These are phyloP conservation scores for Brienomyrus brachyistius DNA, from an alignment of 2,113 vertebrate genomes.

Conservation along the genomic window DNA sequence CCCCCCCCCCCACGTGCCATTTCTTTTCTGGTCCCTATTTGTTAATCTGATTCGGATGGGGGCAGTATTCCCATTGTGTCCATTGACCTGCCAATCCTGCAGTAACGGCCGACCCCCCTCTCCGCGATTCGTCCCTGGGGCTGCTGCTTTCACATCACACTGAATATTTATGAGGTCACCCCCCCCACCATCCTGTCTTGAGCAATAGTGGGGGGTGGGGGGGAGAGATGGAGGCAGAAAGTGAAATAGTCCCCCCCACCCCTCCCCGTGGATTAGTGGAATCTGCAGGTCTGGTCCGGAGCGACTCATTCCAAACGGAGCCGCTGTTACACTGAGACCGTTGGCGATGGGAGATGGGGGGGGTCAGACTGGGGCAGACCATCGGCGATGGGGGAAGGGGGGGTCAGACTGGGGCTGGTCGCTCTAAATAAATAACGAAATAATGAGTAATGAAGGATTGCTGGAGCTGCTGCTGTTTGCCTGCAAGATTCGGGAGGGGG, in stretches of 20 bases:
- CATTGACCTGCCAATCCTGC: neutral
- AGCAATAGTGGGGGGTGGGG: constrained; percentile 10
- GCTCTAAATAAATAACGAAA: neutral
- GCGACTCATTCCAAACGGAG: neutral
- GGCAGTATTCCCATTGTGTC: neutral
- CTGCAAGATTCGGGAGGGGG: neutral
- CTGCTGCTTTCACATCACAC: neutral
- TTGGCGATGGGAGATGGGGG: neutral
- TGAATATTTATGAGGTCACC: neutral
- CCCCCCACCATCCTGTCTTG: neutral
- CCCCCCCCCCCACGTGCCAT: neutral
- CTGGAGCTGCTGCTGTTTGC: neutral
- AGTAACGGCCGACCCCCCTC: neutral
- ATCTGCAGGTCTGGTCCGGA: neutral
- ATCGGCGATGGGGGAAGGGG: neutral
- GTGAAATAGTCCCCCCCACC: neutral
- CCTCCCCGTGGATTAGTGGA: neutral
- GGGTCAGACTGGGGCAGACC: neutral
- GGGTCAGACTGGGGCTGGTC: neutral
- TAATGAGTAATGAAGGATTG: neutral
- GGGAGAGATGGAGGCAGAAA: neutral
- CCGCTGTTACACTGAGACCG: neutral
- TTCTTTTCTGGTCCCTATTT: neutral
- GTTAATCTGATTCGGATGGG: neutral
- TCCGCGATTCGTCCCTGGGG: neutral